Conservation (phyloP, 2,888 invertebrate species). For the Diadromus collaris region DNA sequence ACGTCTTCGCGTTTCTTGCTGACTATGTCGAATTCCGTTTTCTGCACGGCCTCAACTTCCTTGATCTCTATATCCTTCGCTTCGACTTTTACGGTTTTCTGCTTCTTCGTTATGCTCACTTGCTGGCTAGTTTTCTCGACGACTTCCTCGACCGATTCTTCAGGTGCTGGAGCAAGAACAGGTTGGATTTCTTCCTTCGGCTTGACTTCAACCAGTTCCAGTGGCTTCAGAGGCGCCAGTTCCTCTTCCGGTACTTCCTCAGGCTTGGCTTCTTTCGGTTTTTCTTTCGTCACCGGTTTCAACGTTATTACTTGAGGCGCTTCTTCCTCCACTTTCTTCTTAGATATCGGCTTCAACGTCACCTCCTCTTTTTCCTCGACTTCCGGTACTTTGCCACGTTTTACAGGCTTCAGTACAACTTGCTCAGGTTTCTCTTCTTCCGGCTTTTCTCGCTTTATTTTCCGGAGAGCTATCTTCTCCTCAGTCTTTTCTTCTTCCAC, state of each 20-base stretch:
- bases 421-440: constrained; percentile 80
- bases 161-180: constrained; percentile 69
- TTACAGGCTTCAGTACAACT: constrained; percentile 67
- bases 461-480: constrained; percentile 67
- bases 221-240: constrained; percentile 57
- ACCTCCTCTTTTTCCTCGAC: constrained; percentile 78
- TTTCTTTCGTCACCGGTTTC: constrained; percentile 73
- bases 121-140: constrained; percentile 74
- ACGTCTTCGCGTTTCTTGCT: constrained; percentile 63
- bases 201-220: constrained; percentile 60
- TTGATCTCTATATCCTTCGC: constrained; percentile 62
- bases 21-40: constrained; percentile 59
- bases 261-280: constrained; percentile 71
- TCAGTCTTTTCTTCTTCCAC: constrained; percentile 61
- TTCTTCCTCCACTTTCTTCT: constrained; percentile 70
- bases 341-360: constrained; percentile 61
- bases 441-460: constrained; percentile 67
- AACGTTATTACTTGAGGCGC: constrained; percentile 52
- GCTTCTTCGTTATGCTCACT: constrained; percentile 68
- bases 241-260: constrained; percentile 64
- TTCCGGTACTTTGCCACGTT: constrained; percentile 69
- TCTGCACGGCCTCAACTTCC: constrained; percentile 65
- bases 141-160: constrained; percentile 76
- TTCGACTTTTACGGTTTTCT: constrained; percentile 67
- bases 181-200: constrained; percentile 60